Conservation (phyloP, 1,140 invertebrate genomes). For the Conus betulinus region DNA sequence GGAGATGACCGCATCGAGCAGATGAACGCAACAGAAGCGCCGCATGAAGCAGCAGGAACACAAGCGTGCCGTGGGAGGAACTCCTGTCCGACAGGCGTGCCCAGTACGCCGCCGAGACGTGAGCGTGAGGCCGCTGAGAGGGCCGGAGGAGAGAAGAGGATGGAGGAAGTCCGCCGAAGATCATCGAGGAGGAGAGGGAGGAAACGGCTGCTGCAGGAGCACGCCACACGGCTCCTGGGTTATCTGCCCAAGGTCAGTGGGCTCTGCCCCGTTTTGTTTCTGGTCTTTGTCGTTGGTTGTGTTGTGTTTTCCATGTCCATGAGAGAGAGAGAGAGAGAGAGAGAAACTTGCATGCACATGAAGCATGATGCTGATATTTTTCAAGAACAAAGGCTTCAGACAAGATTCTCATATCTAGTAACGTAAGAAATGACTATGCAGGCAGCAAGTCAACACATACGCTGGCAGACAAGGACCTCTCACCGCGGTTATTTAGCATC, state of each 20-base stretch:
- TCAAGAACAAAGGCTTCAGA: too few relatives aligned
- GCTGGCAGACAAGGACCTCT: too few relatives aligned
- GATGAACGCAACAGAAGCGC: slow-evolving; percentile 75
- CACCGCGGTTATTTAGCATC: too few relatives aligned
- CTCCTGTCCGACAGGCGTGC: slow-evolving; percentile 69
- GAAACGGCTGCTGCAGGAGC: slow-evolving; percentile 71
- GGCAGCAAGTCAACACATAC: too few relatives aligned
- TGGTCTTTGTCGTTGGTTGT: not conserved
- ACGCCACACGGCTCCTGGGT: slow-evolving; percentile 73
- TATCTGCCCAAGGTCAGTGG: slow-evolving; percentile 73
- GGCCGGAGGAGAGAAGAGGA: slow-evolving; percentile 60
- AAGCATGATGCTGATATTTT: too few relatives aligned
- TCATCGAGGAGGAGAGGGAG: slow-evolving; percentile 77
- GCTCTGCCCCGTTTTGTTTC: not conserved
- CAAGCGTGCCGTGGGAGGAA: slow-evolving; percentile 72
- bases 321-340: too few relatives aligned
- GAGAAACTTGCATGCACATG: too few relatives aligned
- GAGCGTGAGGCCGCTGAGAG: slow-evolving; percentile 68
- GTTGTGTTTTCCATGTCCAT: not conserved
- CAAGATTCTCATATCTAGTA: too few relatives aligned
- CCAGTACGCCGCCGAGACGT: slow-evolving; percentile 66
- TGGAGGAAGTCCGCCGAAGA: slow-evolving; percentile 71
- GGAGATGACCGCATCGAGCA: slow-evolving; percentile 76
- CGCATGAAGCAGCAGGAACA: slow-evolving; percentile 76
- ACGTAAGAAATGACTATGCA: too few relatives aligned